phyloP scores from a whole-genome alignment of 1,140 invertebrate genomes.

The Ceratitis capitata region DNA sequence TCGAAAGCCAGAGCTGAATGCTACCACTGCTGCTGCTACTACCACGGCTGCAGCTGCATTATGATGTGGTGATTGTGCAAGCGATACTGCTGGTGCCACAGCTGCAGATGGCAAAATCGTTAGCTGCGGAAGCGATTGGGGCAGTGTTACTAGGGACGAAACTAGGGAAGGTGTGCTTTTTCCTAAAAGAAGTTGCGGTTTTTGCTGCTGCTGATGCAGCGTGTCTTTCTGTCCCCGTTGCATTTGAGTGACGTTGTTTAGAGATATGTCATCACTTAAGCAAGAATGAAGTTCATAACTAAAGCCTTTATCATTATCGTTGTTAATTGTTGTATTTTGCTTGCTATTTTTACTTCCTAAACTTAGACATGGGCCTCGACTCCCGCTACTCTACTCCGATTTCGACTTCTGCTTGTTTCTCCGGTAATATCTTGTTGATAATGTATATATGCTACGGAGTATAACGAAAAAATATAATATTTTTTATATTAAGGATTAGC shows the following conservation, averaged over 20 bases:
- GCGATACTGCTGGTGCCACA: no score
- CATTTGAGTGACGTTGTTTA: no score
- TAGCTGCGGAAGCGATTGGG: no score
- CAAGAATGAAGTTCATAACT: not conserved
- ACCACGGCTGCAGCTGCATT: not conserved
- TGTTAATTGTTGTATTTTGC: not conserved
- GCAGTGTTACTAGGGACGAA: no score
- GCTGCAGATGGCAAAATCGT: no score
- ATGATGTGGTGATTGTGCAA: no score
- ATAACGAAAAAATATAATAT: not conserved
- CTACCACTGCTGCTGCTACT: not conserved
- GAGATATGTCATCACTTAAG: not conserved
- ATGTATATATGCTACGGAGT: not conserved
- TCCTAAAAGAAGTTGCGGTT: not conserved
- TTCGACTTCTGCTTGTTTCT: not conserved
- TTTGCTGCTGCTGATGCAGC: not conserved
- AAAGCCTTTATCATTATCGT: not conserved
- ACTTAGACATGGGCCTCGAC: no score
- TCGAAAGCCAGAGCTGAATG: no score
- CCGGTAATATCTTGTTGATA: not conserved
- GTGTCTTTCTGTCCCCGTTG: no score
- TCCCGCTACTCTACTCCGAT: not conserved
- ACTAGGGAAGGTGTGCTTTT: no score
- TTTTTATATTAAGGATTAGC: not conserved
- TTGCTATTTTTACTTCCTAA: not conserved